phyloP scores from a whole-genome alignment of 2,797 vertebrate genomes.

The Smutsia gigantea region DNA sequence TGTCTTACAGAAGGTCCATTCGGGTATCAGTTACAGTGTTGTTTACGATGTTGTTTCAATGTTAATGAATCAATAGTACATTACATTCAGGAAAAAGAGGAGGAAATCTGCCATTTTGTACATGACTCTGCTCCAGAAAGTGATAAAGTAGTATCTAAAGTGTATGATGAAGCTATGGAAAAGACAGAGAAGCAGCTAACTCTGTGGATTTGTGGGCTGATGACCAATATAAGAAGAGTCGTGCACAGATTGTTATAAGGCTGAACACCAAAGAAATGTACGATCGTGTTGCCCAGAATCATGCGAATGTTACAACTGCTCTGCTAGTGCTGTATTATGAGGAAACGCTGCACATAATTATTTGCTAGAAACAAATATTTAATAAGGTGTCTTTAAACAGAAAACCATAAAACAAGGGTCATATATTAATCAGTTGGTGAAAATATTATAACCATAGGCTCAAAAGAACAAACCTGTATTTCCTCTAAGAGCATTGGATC shows the following conservation, averaged over 20 bases:
- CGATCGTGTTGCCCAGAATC: too few relatives aligned
- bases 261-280: neutral
- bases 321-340: too few relatives aligned
- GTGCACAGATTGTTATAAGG: neutral
- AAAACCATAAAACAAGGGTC: too few relatives aligned
- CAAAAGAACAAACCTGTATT: too few relatives aligned
- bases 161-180: neutral
- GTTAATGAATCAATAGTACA: neutral
- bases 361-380: too few relatives aligned
- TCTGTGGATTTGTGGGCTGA: neutral
- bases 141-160: neutral
- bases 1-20: neutral
- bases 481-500: too few relatives aligned
- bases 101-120: neutral
- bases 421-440: too few relatives aligned
- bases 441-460: too few relatives aligned
- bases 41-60: neutral
- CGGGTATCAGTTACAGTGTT: neutral
- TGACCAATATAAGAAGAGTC: neutral
- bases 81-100: neutral
- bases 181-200: neutral
- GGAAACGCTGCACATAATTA: too few relatives aligned
- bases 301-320: too few relatives aligned
- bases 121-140: neutral
- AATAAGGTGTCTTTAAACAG: too few relatives aligned